phyloP scores from a whole-genome alignment of 2,888 invertebrate genomes.

The Mythimna albipuncta region DNA sequence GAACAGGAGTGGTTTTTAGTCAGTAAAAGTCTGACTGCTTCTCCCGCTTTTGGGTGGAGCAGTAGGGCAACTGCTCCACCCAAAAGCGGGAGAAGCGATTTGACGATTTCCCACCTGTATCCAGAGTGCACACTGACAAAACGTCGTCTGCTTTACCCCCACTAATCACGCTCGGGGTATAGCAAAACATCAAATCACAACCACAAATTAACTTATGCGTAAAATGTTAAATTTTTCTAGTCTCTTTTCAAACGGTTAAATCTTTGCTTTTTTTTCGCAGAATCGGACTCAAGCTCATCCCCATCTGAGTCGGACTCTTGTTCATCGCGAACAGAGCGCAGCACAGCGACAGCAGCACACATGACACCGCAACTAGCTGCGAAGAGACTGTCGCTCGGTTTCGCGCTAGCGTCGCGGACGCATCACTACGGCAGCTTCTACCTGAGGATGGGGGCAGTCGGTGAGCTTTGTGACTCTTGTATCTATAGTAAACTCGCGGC shows the following conservation, averaged over 20 bases:
- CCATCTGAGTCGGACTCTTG: slow-evolving; percentile 88
- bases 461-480: slow-evolving; percentile 85
- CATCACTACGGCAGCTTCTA: slow-evolving; percentile 98
- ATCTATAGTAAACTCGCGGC: background rate
- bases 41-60: too few relatives aligned
- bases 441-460: slow-evolving; percentile 97
- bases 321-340: slow-evolving; percentile 91
- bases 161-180: background rate
- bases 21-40: too few relatives aligned
- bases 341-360: slow-evolving; percentile 86
- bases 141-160: background rate
- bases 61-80: too few relatives aligned
- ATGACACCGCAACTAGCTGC: slow-evolving; percentile 81
- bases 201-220: background rate
- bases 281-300: slow-evolving; percentile 84
- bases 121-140: background rate
- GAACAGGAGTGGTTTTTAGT: too few relatives aligned
- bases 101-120: too few relatives aligned
- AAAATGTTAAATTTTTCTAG: background rate
- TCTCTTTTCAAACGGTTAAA: background rate
- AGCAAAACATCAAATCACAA: background rate
- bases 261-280: slow-evolving; percentile 59
- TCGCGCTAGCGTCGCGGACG: slow-evolving; percentile 88
- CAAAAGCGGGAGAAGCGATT: too few relatives aligned
- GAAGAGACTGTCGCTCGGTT: slow-evolving; percentile 88